A percentile compares a stretch with the other conserved stretches of the same genome.
These are phyloP conservation scores for Psephotus haematonotus DNA, from an alignment of 2,113 vertebrate genomes.

Conservation along the genomic window DNA sequence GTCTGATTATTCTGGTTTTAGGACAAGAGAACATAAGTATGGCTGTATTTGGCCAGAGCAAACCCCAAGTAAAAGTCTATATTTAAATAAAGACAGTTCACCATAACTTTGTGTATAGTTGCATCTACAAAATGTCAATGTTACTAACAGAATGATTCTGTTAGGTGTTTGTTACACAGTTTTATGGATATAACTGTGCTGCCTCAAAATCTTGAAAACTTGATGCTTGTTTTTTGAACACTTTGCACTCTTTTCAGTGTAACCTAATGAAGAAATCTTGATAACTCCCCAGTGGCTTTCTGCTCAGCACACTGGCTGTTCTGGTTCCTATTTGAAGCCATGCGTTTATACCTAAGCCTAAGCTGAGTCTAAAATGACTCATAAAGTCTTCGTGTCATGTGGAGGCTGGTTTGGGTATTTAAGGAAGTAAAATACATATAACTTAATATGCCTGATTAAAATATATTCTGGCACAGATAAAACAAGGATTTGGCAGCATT, in stretches of 20 bases:
- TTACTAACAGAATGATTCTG: neutral
- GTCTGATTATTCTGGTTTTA: too few relatives aligned
- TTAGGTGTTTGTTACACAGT: neutral
- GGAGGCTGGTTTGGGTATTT: neutral
- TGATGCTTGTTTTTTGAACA: neutral
- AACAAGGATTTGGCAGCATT: slow-evolving; percentile 14
- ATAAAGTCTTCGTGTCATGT: neutral
- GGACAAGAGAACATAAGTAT: too few relatives aligned
- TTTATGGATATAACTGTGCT: neutral
- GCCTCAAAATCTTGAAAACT: neutral
- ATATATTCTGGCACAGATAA: neutral
- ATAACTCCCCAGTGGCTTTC: neutral
- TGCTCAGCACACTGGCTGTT: neutral
- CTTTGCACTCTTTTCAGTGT: neutral
- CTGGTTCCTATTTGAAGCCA: neutral
- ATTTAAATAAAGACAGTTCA: neutral
- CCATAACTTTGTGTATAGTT: neutral
- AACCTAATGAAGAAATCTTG: neutral
- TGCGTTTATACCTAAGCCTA: neutral
- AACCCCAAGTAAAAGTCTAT: neutral
- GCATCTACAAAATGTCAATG: neutral
- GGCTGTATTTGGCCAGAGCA: too few relatives aligned
- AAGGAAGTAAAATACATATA: slow-evolving; percentile 2
- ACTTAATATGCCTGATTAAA: slow-evolving; percentile 25
- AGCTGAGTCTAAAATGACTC: neutral